These are phyloP conservation scores for Neotoxoptera formosana DNA, from an alignment of 1,140 invertebrate species.

Conservation along the genomic window DNA sequence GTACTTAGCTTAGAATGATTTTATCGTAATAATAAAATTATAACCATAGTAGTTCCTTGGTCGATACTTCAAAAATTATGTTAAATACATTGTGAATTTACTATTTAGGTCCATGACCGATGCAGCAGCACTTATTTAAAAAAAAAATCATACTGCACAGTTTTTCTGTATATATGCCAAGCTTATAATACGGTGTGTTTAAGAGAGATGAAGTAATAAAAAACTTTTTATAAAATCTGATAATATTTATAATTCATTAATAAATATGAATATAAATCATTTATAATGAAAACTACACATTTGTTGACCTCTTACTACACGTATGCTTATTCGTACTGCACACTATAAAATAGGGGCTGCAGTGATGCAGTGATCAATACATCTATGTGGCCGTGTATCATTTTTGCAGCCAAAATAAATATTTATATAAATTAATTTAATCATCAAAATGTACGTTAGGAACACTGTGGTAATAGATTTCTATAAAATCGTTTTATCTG, in stretches of 20 bases:
- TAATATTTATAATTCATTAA: too few relatives aligned
- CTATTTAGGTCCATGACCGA: not conserved
- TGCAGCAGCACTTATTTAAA: not conserved
- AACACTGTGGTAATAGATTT: not conserved
- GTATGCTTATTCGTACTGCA: not conserved
- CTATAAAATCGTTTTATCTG: not conserved
- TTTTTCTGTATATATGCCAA: not conserved
- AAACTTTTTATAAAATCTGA: not conserved
- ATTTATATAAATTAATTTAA: not conserved
- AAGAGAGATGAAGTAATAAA: not conserved
- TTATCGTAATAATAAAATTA: not conserved
- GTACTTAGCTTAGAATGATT: not conserved
- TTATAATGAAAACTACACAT: not conserved
- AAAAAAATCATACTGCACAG: not conserved
- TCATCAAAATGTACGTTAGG: not conserved
- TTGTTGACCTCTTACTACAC: not conserved
- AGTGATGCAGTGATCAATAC: not conserved
- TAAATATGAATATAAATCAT: not conserved
- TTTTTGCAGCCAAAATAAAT: not conserved
- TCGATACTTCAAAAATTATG: not conserved
- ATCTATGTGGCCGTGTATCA: not conserved
- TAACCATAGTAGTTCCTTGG: not conserved
- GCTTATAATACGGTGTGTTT: not conserved
- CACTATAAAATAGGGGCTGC: not conserved
- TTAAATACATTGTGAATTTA: not conserved